Evolutionary conservation across 2,113 vertebrate species (phyloP), one percentile per base, ranked within the genome.

Genomic region (Ardeotis arabs): DNA sequence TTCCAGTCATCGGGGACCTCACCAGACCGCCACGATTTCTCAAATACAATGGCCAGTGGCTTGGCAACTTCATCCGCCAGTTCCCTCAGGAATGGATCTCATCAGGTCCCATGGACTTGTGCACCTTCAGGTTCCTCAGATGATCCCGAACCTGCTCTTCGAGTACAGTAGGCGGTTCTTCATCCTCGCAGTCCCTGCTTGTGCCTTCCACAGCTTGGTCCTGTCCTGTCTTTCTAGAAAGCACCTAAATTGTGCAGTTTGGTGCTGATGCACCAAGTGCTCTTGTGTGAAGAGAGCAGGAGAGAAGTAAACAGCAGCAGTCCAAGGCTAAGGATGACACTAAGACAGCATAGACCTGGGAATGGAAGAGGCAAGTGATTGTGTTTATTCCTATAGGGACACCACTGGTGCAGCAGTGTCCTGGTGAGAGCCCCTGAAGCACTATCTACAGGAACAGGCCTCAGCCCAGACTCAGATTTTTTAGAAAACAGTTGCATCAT

Each of bases 301-400:
- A 84, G 4, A 62, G 45, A 62, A 62, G 20, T 53, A 53, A 87
- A 84, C 6, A 64, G 15, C 28, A 53, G 9, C 28, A 83, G 37
- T 17, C 10, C 37, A 56, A 64, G 41, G 31, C 63, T 63, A 44
- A 56, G 27, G 18, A 19, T 53, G 8, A 55, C 1, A 1, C 25
- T 37, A 55, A 55, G 28, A 55, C 29, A 24, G 63, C 10, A 27
- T 15, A 16, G 22, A 14, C 15, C 25, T 58, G 19, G 12, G 13
- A 45, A 64, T 29, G 13, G 19, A 52, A 52, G 37, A 74, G 24
- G 28, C 8, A 50, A 63, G 25, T 0, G 0, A 47, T 7, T 1
- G 2, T n/a, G 7, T 47, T 70, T 37, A 21, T 66, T 76, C 11
- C 53, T 35, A 23, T 39, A 55, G 14, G 4, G 17, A 21, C 3